phyloP scores from a whole-genome alignment of 1,140 invertebrate species.

The Neodiprion pinetum region DNA sequence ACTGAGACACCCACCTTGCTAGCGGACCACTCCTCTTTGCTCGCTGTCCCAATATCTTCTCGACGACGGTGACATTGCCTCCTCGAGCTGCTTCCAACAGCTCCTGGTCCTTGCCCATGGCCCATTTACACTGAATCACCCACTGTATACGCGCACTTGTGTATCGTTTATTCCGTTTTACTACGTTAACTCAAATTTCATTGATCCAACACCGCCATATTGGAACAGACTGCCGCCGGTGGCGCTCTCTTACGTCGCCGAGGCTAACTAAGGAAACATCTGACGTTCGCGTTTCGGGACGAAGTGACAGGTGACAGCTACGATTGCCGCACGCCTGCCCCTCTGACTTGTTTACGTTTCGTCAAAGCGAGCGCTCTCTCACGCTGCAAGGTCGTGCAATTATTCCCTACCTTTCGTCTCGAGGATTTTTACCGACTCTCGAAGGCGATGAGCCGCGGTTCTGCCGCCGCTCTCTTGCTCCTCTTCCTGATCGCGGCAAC shows the following conservation, averaged over 20 bases:
- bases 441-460: no score
- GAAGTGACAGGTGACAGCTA: constrained; percentile 26
- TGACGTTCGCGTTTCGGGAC: constrained; percentile 13
- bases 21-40: constrained; percentile 91
- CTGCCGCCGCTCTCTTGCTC: no score
- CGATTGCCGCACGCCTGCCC: not conserved
- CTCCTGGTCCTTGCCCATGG: constrained; percentile 96
- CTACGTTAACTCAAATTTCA: constrained; percentile 70
- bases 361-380: constrained; percentile 10
- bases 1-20: constrained; percentile 79
- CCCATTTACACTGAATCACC: constrained; percentile 66
- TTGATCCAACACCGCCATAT: constrained; percentile 78
- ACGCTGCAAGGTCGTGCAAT: constrained; percentile 11
- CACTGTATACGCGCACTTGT: constrained; percentile 58
- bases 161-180: constrained; percentile 69
- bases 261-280: constrained; percentile 29
- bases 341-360: not conserved
- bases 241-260: constrained; percentile 61
- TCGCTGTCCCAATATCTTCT: constrained; percentile 89
- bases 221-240: constrained; percentile 56
- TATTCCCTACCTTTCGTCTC: not conserved
- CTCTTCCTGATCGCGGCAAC: no score
- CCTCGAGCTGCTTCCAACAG: constrained; percentile 92
- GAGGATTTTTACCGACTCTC: no score
- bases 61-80: constrained; percentile 86